Conservation (phyloP, 2,888 invertebrate genomes). For the Nephrotoma flavescens region DNA sequence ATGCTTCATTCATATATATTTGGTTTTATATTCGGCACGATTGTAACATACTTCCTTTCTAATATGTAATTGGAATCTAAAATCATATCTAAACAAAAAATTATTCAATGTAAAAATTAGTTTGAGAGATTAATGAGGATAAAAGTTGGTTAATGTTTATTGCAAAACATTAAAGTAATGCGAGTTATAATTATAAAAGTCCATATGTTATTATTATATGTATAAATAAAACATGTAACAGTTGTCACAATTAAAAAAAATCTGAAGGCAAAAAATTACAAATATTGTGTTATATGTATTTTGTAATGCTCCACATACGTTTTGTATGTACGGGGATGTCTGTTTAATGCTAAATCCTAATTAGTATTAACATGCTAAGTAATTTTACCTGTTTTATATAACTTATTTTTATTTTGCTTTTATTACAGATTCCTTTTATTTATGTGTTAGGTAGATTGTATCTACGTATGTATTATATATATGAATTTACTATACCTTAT, state of each 20-base stretch:
- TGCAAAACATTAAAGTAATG: neutral
- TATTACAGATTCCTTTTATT: too few species aligned
- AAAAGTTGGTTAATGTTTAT: neutral
- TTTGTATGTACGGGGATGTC: neutral
- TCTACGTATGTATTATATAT: too few species aligned
- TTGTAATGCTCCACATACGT: neutral
- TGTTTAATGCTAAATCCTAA: neutral
- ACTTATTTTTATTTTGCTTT: neutral
- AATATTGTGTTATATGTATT: neutral
- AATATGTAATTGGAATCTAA: too few species aligned
- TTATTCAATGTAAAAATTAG: neutral
- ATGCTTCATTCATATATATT: too few species aligned
- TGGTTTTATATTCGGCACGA: too few species aligned
- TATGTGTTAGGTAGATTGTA: too few species aligned
- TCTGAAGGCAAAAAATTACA: neutral
- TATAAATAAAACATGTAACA: neutral
- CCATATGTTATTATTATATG: neutral
- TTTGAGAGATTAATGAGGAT: neutral
- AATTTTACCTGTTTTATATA: neutral
- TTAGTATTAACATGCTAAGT: neutral
- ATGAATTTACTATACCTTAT: too few species aligned
- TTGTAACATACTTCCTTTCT: too few species aligned
- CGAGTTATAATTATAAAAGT: neutral
- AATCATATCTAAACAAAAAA: neutral
- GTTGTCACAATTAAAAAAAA: neutral